Percentiles rank a stretch among this genome's conserved stretches.
Evolutionary conservation across 2,888 invertebrate genomes (phyloP).

Genomic region (Baccha elongata): DNA sequence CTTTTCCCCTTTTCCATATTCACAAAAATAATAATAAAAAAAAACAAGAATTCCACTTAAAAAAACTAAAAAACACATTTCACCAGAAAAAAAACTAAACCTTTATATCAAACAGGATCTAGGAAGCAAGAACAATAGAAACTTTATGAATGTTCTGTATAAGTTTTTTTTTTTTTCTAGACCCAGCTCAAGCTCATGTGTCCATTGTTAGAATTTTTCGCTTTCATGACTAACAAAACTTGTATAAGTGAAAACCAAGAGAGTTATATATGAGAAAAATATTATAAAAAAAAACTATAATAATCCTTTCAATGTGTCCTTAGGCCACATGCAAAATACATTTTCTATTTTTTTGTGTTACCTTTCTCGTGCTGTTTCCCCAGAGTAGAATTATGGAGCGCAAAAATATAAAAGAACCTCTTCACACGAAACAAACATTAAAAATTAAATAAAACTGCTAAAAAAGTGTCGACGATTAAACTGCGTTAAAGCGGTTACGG

Average conservation of each 20-base stretch:
- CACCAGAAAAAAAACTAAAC: slow-evolving; percentile 7
- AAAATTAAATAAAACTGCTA: slow-evolving; percentile 36
- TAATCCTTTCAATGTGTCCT: slow-evolving; percentile 65
- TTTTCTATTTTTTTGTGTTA: slow-evolving; percentile 11
- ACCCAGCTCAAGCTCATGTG: neutral
- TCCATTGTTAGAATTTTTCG: slow-evolving; percentile 56
- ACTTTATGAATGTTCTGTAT: slow-evolving; percentile 28
- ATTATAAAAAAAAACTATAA: slow-evolving; percentile 27
- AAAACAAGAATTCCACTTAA: slow-evolving; percentile 26
- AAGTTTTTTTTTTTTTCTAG: neutral
- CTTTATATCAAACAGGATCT: slow-evolving; percentile 20
- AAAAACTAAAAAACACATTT: slow-evolving; percentile 52
- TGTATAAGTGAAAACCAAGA: neutral
- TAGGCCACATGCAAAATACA: slow-evolving; percentile 60
- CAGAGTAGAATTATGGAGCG: neutral
- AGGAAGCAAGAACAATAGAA: slow-evolving; percentile 53
- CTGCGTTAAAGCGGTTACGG: slow-evolving; percentile 66
- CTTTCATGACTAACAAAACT: slow-evolving; percentile 38
- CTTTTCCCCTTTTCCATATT: neutral
- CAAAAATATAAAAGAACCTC: slow-evolving; percentile 23
- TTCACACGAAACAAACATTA: slow-evolving; percentile 60
- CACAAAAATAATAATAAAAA: neutral
- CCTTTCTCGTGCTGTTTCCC: slow-evolving; percentile 8
- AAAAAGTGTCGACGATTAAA: slow-evolving; percentile 59
- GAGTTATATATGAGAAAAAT: slow-evolving; percentile 3